Evolutionary conservation across 2,797 vertebrate species (phyloP).

Genomic region (Pristis pectinata): DNA sequence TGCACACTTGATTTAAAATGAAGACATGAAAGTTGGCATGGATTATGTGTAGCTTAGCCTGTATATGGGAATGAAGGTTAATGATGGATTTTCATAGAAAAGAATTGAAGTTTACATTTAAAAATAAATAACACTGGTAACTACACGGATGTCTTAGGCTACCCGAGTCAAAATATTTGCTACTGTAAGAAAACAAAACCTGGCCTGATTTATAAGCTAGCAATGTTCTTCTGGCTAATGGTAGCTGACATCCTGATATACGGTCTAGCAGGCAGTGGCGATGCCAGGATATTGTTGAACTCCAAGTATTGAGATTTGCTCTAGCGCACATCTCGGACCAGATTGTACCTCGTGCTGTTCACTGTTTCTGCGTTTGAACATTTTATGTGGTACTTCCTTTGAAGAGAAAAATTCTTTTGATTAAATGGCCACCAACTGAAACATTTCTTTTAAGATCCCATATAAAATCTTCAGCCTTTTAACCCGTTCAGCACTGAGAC

Average conservation of each 20-base stretch:
- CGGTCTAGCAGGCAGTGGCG: background rate
- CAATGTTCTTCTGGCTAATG: background rate
- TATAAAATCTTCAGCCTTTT: background rate
- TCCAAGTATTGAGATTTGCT: background rate
- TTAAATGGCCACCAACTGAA: background rate
- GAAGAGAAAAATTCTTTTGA: background rate
- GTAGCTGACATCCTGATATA: constrained; percentile 15
- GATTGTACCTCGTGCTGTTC: background rate
- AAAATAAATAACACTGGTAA: constrained; percentile 8
- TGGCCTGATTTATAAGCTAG: background rate
- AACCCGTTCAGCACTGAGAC: background rate
- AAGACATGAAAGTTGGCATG: background rate
- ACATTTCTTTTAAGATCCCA: background rate
- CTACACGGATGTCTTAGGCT: background rate
- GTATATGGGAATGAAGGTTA: background rate
- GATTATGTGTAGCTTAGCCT: background rate
- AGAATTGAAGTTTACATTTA: background rate
- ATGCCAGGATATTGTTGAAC: constrained; percentile 1
- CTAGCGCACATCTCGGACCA: background rate
- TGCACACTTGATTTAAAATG: background rate
- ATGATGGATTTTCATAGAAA: background rate
- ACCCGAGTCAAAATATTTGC: constrained; percentile 19
- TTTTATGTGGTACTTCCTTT: background rate
- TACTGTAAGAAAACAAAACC: background rate
- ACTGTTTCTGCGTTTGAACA: background rate